A percentile compares a stretch with the other conserved stretches of the same genome.
Conservation (phyloP, 1,140 invertebrate species). For the Drosophila teissieri region DNA sequence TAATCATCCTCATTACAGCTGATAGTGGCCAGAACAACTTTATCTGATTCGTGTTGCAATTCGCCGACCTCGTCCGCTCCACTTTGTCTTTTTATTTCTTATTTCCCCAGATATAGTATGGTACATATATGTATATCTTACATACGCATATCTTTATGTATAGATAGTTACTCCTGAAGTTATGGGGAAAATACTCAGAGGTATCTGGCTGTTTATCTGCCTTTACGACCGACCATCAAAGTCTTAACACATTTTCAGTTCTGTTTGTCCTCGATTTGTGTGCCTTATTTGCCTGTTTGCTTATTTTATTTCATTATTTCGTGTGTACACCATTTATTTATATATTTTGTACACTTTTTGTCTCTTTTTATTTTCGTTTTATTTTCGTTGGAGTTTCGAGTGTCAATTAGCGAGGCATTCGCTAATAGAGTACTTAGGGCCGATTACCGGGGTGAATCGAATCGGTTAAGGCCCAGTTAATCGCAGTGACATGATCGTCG, state of each 20-base stretch:
- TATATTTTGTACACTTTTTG: too few species aligned
- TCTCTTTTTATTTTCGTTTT: background rate
- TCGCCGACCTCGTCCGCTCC: constrained; percentile 20
- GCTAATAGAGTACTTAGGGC: constrained; percentile 41
- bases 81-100: constrained; percentile 1
- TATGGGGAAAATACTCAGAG: too few species aligned
- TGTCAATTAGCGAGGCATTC: constrained; percentile 36
- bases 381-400: constrained; percentile 1
- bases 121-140: too few species aligned
- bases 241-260: constrained; percentile 44
- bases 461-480: constrained; percentile 23
- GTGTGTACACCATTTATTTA: background rate
- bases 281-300: background rate
- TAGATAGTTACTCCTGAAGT: too few species aligned
- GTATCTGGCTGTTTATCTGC: constrained; percentile 14
- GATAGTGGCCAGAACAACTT: constrained; percentile 62
- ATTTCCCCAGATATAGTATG: background rate
- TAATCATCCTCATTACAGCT: constrained; percentile 57
- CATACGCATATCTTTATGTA: too few species aligned
- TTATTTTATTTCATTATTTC: background rate
- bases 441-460: constrained; percentile 13
- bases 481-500: constrained; percentile 27
- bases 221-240: constrained; percentile 48
- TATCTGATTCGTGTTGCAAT: constrained; percentile 50
- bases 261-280: constrained; percentile 38